Evolutionary conservation across 1,140 invertebrate species (phyloP).

Genomic region (Lepeophtheirus salmonis): DNA sequence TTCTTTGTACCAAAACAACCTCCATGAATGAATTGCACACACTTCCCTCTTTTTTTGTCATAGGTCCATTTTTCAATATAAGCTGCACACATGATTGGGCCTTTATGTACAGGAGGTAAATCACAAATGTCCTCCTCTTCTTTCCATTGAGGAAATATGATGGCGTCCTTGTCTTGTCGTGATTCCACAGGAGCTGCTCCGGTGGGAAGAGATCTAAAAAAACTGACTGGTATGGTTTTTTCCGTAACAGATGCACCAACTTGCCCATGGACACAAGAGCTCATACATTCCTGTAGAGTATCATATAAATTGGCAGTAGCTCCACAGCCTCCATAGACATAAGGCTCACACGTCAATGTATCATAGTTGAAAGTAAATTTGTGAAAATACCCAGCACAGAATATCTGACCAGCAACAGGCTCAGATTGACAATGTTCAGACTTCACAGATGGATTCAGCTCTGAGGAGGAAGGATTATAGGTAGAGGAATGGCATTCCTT

Average conservation of each 20-base stretch:
- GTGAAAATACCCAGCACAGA: slow-evolving; percentile 24
- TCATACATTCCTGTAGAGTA: slow-evolving; percentile 35
- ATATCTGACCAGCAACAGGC: slow-evolving; percentile 25
- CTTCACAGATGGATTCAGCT: background rate
- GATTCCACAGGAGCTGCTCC: background rate
- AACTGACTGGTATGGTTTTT: too few species aligned
- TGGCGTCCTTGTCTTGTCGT: background rate
- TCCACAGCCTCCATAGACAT: slow-evolving; percentile 77
- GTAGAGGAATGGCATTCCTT: slow-evolving; percentile 33
- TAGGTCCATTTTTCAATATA: slow-evolving; percentile 30
- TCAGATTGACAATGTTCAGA: background rate
- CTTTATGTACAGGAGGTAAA: slow-evolving; percentile 13
- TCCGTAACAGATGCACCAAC: background rate
- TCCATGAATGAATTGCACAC: slow-evolving; percentile 34
- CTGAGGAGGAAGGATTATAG: too few species aligned
- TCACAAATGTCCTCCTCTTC: slow-evolving; percentile 13
- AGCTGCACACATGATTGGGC: background rate
- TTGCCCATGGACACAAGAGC: slow-evolving; percentile 28
- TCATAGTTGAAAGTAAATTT: slow-evolving; percentile 25
- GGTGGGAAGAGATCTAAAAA: background rate
- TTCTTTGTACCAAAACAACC: slow-evolving; percentile 36
- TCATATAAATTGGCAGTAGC: slow-evolving; percentile 49
- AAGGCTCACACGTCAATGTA: slow-evolving; percentile 43
- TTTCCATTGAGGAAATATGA: background rate
- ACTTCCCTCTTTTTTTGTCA: slow-evolving; percentile 26